A percentile compares a stretch with the other conserved stretches of the same genome.
Conservation (phyloP, 2,888 invertebrate genomes). For the Leucoptera coffeella region DNA sequence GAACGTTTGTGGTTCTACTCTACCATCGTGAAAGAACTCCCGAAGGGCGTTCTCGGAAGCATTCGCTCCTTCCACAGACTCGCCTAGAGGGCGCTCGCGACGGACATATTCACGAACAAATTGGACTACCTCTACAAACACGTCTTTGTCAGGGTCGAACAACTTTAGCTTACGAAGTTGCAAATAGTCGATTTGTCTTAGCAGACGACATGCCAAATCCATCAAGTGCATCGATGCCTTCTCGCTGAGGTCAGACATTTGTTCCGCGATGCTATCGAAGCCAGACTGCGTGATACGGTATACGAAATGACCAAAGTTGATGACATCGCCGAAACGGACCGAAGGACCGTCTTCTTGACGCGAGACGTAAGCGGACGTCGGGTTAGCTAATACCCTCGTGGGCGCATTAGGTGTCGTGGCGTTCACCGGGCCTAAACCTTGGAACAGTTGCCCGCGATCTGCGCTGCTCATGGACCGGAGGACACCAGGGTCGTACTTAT, state of each 20-base stretch:
- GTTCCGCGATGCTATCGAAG: slow-evolving; percentile 22
- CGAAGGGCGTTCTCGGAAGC: slow-evolving; percentile 26
- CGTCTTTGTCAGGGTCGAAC: slow-evolving; percentile 31
- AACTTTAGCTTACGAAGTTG: slow-evolving; percentile 26
- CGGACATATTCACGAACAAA: slow-evolving; percentile 39
- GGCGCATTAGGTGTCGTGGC: slow-evolving; percentile 18
- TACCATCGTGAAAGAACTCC: slow-evolving; percentile 39
- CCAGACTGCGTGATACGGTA: slow-evolving; percentile 27
- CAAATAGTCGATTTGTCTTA: slow-evolving; percentile 23
- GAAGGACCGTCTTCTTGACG: slow-evolving; percentile 13
- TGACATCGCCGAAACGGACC: slow-evolving; percentile 31
- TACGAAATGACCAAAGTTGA: slow-evolving; percentile 25
- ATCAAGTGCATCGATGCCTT: slow-evolving; percentile 29
- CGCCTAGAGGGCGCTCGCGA: slow-evolving; percentile 27
- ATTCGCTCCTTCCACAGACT: slow-evolving; percentile 21
- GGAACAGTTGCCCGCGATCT: slow-evolving; percentile 24
- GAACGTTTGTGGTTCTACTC: slow-evolving; percentile 25
- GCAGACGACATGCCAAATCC: slow-evolving; percentile 28
- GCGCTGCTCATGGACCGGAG: slow-evolving; percentile 21
- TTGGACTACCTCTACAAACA: slow-evolving; percentile 30
- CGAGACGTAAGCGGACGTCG: slow-evolving; percentile 13
- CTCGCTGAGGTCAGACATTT: slow-evolving; percentile 28
- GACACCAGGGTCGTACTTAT: slow-evolving; percentile 30
- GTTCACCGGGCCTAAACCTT: slow-evolving; percentile 20
- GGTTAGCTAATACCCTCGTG: slow-evolving; percentile 15